Conservation (phyloP, 1,140 invertebrate species). For the Camponotus pennsylvanicus region DNA sequence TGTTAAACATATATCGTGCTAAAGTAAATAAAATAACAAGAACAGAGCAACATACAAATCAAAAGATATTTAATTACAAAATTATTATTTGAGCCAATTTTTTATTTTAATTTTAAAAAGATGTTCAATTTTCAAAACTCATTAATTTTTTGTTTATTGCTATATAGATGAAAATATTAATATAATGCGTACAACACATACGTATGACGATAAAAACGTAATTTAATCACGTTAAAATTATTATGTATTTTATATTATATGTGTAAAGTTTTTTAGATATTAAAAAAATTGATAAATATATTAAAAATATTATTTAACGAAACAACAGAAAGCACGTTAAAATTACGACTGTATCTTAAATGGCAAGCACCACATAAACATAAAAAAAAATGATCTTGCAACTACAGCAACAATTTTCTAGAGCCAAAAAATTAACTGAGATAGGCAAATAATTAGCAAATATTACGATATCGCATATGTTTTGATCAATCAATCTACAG, state of each 20-base stretch:
- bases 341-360: background rate
- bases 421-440: too few species aligned
- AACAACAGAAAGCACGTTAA: background rate
- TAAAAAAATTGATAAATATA: too few species aligned
- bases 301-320: background rate
- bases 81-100: too few species aligned
- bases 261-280: too few species aligned
- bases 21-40: background rate
- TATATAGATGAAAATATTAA: background rate
- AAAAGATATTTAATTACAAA: background rate
- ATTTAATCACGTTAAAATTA: background rate
- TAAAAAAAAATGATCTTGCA: too few species aligned
- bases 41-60: background rate
- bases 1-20: background rate
- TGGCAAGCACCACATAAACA: background rate
- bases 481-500: too few species aligned
- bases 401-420: too few species aligned
- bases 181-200: background rate
- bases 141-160: background rate
- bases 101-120: background rate
- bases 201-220: too few species aligned
- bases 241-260: too few species aligned
- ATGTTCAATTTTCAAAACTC: background rate
- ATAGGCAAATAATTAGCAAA: too few species aligned
- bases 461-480: too few species aligned